Base-by-base conservation (phyloP, 2,888 invertebrate species). In the Ischnura elegans region DNA sequence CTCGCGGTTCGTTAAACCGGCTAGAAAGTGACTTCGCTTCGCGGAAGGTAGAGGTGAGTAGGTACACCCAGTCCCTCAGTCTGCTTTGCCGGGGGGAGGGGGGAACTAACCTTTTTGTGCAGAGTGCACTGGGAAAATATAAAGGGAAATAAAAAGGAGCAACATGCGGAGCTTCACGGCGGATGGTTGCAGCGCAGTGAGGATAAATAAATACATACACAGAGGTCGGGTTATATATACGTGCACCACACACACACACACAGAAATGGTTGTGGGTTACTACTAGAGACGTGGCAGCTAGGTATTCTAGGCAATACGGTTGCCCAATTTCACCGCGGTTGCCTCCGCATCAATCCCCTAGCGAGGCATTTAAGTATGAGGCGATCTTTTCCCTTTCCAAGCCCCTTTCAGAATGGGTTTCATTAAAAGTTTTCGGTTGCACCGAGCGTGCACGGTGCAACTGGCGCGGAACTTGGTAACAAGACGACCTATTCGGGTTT, bases 321-420 rank as follows among this genome's bases (percentile, higher is more conserved):
- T n/a, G 61, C 76, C 76, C 76, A 76, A 76, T 76, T 76, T 76
- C 36, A 76, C 76, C 76, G 29, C 36, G 76, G 76, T 36, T 76
- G 76, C 29, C 76, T 76, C 76, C 25, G 76, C 76, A 76, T 76
- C 76, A 76, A 76, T 76, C 76, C 76, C 76, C 76, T 36, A 25
- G 76, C 76, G 76, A 36, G 76, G 76, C 76, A 76, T 76, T 76
- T 76, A 36, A 76, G 76, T 76, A 76, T 76, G 76, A 76, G 76
- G 76, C 76, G 76, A 76, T 76, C 76, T 76, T 76, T n/a, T 76
- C 76, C 76, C 61, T 61, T 25, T 10, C 47, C 76, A 76, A 76
- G n/a, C n/a, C n/a, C 76, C 76, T 76, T 76, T 76, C 76, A 76
- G 76, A 76, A 76, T 76, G 76, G 76, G 76, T 76, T 76, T 76